A percentile compares a stretch with the other conserved stretches of the same genome.
Evolutionary conservation across 2,113 vertebrate genomes (phyloP).

Genomic region (Grallaria varia): DNA sequence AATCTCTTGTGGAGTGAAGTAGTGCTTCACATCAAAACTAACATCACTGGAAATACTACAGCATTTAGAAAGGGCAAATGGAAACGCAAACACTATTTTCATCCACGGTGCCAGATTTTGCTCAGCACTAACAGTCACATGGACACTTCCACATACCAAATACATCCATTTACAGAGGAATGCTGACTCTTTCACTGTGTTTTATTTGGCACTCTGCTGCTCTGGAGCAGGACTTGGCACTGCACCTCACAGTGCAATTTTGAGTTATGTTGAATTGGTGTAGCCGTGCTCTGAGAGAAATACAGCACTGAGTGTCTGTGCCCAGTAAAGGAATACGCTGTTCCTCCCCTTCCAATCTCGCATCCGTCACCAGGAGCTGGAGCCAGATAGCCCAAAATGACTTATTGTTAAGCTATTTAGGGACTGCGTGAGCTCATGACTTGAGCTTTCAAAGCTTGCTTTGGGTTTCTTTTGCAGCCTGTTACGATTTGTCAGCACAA

Average conservation of each 20-base stretch:
- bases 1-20: not conserved
- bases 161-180: slow-evolving; percentile 22
- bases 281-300: not conserved
- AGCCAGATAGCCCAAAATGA: slow-evolving; percentile 19
- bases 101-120: not conserved
- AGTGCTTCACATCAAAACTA: not conserved
- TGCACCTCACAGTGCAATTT: not conserved
- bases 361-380: slow-evolving; percentile 28
- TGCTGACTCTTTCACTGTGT: slow-evolving; percentile 20
- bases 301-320: not conserved
- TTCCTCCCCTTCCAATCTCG: not conserved
- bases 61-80: slow-evolving; percentile 5
- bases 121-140: not conserved
- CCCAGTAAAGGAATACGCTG: not conserved
- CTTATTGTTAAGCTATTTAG: slow-evolving; percentile 21
- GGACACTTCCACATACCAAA: not conserved
- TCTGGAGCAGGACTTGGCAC: slow-evolving; percentile 42
- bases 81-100: slow-evolving; percentile 16
- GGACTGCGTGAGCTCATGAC: not conserved
- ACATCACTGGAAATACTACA: not conserved
- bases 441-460: not conserved
- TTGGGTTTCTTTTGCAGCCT: slow-evolving; percentile 29
- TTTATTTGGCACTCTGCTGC: slow-evolving; percentile 32
- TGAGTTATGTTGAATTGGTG: not conserved
- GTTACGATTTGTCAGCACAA: not conserved